Evolutionary conservation across 2,797 vertebrate genomes (phyloP).

Genomic region (Diceros bicornis): DNA sequence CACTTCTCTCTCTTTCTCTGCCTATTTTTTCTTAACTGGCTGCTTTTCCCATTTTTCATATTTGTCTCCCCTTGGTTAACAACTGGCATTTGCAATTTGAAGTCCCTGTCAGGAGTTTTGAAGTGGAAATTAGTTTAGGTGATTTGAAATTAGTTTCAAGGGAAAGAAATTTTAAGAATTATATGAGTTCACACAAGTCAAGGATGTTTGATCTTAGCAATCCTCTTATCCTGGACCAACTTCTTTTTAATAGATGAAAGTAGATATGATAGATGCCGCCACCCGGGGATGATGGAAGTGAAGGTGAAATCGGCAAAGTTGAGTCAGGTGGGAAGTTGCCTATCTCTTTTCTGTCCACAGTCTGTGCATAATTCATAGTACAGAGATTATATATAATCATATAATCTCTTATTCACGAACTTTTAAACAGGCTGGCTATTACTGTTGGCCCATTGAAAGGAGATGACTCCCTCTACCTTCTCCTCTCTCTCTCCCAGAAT

Average conservation of each 20-base stretch:
- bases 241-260: constrained; percentile 18
- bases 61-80: constrained; percentile 12
- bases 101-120: constrained; percentile 63
- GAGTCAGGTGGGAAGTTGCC: constrained; percentile 65
- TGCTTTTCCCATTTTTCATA: neutral
- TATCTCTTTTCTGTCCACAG: constrained; percentile 48
- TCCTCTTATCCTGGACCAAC: constrained; percentile 32
- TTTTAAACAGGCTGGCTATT: constrained; percentile 79
- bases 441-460: constrained; percentile 77
- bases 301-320: constrained; percentile 45
- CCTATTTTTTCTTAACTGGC: neutral
- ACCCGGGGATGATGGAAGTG: neutral
- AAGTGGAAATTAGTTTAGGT: constrained; percentile 74
- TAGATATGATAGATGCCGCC: neutral
- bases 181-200: constrained; percentile 65
- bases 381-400: constrained; percentile 78
- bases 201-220: constrained; percentile 45
- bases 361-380: constrained; percentile 83
- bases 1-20: constrained; percentile 36
- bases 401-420: constrained; percentile 81
- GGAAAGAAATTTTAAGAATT: constrained; percentile 62
- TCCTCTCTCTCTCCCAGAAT: neutral
- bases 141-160: constrained; percentile 70
- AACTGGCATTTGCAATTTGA: constrained; percentile 45
- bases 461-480: constrained; percentile 40